Conservation (phyloP, 2,797 vertebrate genomes). For the Leptatherina wallacei region DNA sequence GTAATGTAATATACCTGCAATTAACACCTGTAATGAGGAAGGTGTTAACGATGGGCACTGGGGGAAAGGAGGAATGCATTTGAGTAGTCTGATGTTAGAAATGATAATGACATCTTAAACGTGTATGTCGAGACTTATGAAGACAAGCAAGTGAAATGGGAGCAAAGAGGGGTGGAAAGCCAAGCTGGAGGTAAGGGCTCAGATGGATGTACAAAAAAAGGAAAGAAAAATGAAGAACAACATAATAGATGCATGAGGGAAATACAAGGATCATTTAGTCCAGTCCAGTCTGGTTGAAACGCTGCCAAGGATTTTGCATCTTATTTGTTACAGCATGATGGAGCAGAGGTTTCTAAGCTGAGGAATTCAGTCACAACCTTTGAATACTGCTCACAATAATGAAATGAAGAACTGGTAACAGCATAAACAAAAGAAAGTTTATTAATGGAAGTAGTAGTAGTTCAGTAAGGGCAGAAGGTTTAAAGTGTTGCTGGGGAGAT, state of each 20-base stretch:
- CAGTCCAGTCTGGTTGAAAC: constrained; percentile 13
- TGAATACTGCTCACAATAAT: constrained; percentile 15
- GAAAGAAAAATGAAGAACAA: neutral
- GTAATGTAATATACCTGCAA: constrained; percentile 63
- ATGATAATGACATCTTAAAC: constrained; percentile 39
- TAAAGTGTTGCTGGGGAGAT: constrained; percentile 22
- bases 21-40: constrained; percentile 72
- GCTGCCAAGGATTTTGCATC: constrained; percentile 2
- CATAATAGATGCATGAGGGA: constrained; percentile 15
- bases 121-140: constrained; percentile 42
- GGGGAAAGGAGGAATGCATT: constrained; percentile 19
- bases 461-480: constrained; percentile 15
- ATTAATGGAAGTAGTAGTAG: constrained; percentile 19
- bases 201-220: constrained; percentile 28
- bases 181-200: constrained; percentile 21
- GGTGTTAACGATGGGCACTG: constrained; percentile 54
- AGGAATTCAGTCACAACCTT: constrained; percentile 22
- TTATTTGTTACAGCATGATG: constrained; percentile 12
- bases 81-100: constrained; percentile 31
- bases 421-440: constrained; percentile 22
- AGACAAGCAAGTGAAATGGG: constrained; percentile 27
- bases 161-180: constrained; percentile 16
- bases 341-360: constrained; percentile 34
- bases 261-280: constrained; percentile 17
- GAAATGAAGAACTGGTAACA: constrained; percentile 18